Conservation (phyloP, 2,113 vertebrate genomes). For the Scolopax mira region DNA sequence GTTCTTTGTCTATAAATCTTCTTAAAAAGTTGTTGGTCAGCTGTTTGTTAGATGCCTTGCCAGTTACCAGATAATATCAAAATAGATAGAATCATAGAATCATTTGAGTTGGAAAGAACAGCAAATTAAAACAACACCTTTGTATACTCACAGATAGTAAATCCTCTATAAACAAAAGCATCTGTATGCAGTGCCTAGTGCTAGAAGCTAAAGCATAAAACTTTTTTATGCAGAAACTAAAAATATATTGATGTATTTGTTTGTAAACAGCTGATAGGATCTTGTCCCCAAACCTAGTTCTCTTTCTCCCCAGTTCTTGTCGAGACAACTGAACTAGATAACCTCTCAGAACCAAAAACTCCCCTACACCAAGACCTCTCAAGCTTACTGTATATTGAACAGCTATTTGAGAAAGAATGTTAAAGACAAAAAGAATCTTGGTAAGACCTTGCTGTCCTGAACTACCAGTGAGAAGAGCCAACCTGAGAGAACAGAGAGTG, state of each 20-base stretch:
- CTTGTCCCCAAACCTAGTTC: neutral
- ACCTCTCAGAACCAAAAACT: neutral
- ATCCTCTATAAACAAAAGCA: neutral
- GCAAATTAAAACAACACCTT: slow-evolving; percentile 1
- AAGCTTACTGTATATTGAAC: neutral
- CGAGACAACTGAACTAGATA: neutral
- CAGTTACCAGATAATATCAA: neutral
- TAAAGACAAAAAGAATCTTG: neutral
- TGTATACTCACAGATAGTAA: neutral
- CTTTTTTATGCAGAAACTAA: neutral
- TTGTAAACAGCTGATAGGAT: neutral
- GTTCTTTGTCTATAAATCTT: neutral
- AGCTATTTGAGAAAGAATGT: neutral
- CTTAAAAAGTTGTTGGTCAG: slow-evolving; percentile 10
- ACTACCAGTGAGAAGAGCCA: neutral
- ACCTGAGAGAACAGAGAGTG: neutral
- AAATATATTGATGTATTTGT: neutral
- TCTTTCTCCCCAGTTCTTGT: neutral
- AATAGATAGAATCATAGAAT: neutral
- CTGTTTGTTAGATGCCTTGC: neutral
- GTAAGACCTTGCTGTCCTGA: neutral
- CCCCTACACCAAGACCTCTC: neutral
- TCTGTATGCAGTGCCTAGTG: neutral
- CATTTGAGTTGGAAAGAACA: neutral
- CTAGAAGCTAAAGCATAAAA: neutral